Conservation (phyloP, 2,113 vertebrate genomes). For the Rattus norvegicus region GRCr8 NC_086030.1:45891001-45891500, state of each 20-base stretch:
- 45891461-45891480: not conserved
- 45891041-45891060: not conserved
- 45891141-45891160: not conserved
- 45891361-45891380: not conserved
- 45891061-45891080: no score
- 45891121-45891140: not conserved
- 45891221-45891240: not conserved
- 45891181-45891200: not conserved
- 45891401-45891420: not conserved
- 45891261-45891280: not conserved
- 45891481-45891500: not conserved
- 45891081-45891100: not conserved
- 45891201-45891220: not conserved
- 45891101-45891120: not conserved
- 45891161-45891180: not conserved
- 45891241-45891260: not conserved
- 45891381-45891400: not conserved
- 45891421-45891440: not conserved
- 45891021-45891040: not conserved
- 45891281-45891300: not conserved
- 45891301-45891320: no score
- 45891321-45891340: no score
- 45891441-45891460: not conserved
- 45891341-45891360: not conserved
- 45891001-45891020: not conserved